Conservation (phyloP, 2,888 invertebrate genomes). For the Notocelia uddmanniana region DNA sequence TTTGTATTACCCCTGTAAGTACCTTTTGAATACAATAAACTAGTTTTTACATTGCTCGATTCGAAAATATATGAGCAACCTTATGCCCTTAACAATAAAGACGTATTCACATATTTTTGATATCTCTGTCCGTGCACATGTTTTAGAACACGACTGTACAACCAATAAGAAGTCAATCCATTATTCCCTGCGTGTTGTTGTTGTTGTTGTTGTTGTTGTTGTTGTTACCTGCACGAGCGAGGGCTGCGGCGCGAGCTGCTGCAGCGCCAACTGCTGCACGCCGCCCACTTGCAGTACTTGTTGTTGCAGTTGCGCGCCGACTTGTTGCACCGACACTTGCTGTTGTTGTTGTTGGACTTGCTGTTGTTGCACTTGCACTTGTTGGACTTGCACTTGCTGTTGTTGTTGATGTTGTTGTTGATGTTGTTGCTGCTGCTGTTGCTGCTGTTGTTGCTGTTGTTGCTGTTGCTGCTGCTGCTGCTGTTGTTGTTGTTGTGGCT, state of each 20-base stretch:
- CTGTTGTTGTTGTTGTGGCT: no score
- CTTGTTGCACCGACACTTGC: slow-evolving; percentile 49
- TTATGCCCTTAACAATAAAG: no score
- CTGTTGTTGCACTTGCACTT: slow-evolving; percentile 50
- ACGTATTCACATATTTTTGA: no score
- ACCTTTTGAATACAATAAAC: no score
- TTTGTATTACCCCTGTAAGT: no score
- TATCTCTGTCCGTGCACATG: no score
- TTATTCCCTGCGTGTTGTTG: no score
- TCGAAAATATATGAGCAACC: no score
- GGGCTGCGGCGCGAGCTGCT: slow-evolving; percentile 71
- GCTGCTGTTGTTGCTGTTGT: slow-evolving; percentile 52
- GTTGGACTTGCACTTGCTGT: slow-evolving; percentile 53
- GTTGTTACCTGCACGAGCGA: slow-evolving; percentile 66
- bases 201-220: slow-evolving; percentile 44
- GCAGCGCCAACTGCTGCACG: slow-evolving; percentile 78
- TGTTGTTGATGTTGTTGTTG: slow-evolving; percentile 51
- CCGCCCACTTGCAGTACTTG: slow-evolving; percentile 78
- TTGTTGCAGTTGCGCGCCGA: slow-evolving; percentile 63
- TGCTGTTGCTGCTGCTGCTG: slow-evolving; percentile 48
- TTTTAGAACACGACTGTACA: no score
- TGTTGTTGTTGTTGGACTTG: slow-evolving; percentile 53
- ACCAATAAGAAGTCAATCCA: no score
- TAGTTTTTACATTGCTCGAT: no score
- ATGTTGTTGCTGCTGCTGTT: slow-evolving; percentile 60